A percentile compares a stretch with the other conserved stretches of the same genome.
Evolutionary conservation across 2,888 invertebrate genomes (phyloP).

Genomic region (Nowickia ferox): DNA sequence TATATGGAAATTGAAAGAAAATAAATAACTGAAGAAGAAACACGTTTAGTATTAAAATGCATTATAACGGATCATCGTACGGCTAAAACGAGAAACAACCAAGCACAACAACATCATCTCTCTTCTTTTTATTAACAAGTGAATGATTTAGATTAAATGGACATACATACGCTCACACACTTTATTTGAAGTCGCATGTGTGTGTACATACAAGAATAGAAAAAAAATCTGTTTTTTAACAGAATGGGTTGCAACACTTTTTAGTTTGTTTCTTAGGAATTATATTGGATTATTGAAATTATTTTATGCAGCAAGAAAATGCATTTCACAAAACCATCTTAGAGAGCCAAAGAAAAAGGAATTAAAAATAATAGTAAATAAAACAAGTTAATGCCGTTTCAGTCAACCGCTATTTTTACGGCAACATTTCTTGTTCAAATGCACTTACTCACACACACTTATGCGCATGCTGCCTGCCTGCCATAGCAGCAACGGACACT

Average conservation of each 20-base stretch:
- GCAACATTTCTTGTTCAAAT: constrained; percentile 23
- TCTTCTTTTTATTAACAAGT: constrained; percentile 17
- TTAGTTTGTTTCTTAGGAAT: constrained; percentile 23
- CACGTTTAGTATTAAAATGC: constrained; percentile 51
- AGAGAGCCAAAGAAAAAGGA: neutral
- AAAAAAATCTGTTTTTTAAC: neutral
- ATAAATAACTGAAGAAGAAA: constrained; percentile 8
- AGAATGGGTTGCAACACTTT: constrained; percentile 31
- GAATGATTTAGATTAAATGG: constrained; percentile 11
- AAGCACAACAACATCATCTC: constrained; percentile 23
- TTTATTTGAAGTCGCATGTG: neutral
- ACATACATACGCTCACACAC: constrained; percentile 4
- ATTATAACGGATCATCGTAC: constrained; percentile 46
- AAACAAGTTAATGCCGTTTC: constrained; percentile 69
- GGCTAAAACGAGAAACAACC: neutral
- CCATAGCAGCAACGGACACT: neutral
- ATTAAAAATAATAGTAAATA: neutral
- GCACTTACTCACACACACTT: neutral
- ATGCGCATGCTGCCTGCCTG: neutral
- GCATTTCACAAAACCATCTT: constrained; percentile 48
- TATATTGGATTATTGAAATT: constrained; percentile 43
- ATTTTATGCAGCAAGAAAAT: constrained; percentile 51
- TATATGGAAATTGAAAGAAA: constrained; percentile 30
- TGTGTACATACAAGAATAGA: neutral
- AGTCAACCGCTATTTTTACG: constrained; percentile 55